Conservation (phyloP, 2,888 invertebrate genomes). For the Crossocerus cetratus region DNA sequence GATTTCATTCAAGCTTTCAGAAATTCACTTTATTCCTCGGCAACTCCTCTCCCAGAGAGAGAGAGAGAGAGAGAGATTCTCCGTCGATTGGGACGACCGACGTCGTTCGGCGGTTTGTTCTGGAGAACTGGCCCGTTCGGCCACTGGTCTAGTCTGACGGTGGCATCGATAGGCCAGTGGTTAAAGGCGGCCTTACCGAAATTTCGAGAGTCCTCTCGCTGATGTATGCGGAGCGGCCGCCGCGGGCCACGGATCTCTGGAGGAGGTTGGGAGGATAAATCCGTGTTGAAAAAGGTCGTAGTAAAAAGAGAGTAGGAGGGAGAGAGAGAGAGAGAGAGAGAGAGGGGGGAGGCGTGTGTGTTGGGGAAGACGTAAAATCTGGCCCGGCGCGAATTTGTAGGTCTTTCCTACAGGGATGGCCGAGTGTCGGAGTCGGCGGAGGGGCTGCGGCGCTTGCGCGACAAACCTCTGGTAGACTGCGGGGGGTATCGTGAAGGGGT, state of each 20-base stretch:
- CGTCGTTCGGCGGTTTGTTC: too few species aligned
- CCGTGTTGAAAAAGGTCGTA: background rate
- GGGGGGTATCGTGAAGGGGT: slow-evolving; percentile 62
- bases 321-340: too few species aligned
- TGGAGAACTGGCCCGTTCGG: too few species aligned
- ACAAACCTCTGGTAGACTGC: slow-evolving; percentile 25
- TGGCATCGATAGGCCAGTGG: too few species aligned
- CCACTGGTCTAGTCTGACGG: too few species aligned
- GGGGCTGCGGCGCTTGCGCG: slow-evolving; percentile 61
- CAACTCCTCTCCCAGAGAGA: background rate
- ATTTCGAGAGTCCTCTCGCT: too few species aligned
- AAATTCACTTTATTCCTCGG: background rate
- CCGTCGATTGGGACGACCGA: background rate
- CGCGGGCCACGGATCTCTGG: too few species aligned
- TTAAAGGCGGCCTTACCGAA: too few species aligned
- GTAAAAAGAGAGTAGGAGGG: background rate
- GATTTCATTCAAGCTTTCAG: background rate
- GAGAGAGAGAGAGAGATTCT: too few species aligned
- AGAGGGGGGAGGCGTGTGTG: background rate
- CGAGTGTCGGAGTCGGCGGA: slow-evolving; percentile 9
- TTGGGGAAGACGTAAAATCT: slow-evolving; percentile 35
- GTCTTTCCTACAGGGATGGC: slow-evolving; percentile 34
- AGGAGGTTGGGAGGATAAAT: background rate
- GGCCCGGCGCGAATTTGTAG: slow-evolving; percentile 63
- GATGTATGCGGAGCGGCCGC: too few species aligned